Base-by-base conservation (phyloP, 2,113 vertebrate genomes). In the Panthera leo region DNA sequence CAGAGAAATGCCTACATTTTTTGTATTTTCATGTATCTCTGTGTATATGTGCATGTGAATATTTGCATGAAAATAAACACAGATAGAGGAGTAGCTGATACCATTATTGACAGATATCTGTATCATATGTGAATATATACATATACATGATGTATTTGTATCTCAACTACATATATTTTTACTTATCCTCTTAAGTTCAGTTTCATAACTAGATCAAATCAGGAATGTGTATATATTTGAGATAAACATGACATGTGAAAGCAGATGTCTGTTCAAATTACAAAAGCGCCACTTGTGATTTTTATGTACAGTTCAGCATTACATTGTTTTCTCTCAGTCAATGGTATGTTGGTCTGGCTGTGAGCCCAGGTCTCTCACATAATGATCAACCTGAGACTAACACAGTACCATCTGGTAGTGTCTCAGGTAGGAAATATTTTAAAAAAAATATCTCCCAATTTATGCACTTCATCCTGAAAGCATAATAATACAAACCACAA, bases 321-420 rank as follows among this genome's bases (percentile, higher is more conserved):
- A 8, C 97, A 75, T 97, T 98, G 98, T 98, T 98, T 98, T 98
- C 95, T 98, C 85, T 96, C 95, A 96, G 97, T 96, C 94, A 93
- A 96, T 96, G 97, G 90, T 94, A 85, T 98, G 98, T 97, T 94
- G 90, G 61, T 97, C 97, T 99, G 99, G 98, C 98, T 97, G 25
- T 7, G 75, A 97, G 98, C 98, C 98, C 98, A 98, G 97, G 97
- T 98, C 97, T 98, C 96, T 98, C 95, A 94, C 85, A 98, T 91
- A 98, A 91, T 97, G 98, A 98, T 98, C 98, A 98, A 98, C 97
- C 97, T 98, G 98, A 98, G 96, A 98, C 96, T 98, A 98, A 94
- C 95, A 96, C 0, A 82, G 84, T 83, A 98, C 97, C 99, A 99
- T 98, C 98, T 99, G 98, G 98, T 97, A 85, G 71, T 98, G 95